A percentile compares a stretch with the other conserved stretches of the same genome.
These are phyloP conservation scores for Pangasius macronema DNA, from an alignment of 2,797 vertebrate genomes.

Conservation along the genomic window DNA sequence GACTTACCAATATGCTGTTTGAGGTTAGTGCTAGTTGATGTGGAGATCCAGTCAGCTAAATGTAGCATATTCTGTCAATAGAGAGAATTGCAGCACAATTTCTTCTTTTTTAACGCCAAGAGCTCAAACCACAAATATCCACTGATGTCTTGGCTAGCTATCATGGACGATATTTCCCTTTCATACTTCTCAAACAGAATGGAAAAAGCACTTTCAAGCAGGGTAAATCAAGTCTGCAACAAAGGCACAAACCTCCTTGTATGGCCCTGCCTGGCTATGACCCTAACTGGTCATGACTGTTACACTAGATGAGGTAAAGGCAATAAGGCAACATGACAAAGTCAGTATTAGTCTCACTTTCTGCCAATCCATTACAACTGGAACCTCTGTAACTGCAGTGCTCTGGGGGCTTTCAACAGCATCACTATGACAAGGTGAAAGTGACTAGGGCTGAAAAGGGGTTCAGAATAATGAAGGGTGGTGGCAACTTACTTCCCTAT, in stretches of 20 bases:
- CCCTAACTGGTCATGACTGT: conserved; percentile 42
- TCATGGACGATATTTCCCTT: conserved; percentile 27
- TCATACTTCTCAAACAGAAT: conserved; percentile 32
- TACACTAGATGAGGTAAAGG: conserved; percentile 50
- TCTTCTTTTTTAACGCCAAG: conserved; percentile 4
- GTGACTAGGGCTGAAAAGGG: conserved; percentile 41
- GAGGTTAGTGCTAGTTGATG: conserved; percentile 32
- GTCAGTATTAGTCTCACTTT: conserved; percentile 35
- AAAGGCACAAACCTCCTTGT: conserved; percentile 20
- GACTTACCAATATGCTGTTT: conserved; percentile 44
- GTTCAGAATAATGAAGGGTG: conserved; percentile 17
- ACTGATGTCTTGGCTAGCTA: not conserved
- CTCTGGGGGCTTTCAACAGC: conserved; percentile 38
- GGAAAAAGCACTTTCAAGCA: conserved; percentile 33
- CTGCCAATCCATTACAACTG: conserved; percentile 42
- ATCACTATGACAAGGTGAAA: conserved; percentile 50
- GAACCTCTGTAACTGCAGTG: conserved; percentile 24
- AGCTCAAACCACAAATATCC: conserved; percentile 31
- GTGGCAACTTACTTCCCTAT: conserved; percentile 13
- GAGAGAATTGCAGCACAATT: not conserved
- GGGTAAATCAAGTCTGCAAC: conserved; percentile 32
- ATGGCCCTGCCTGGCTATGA: conserved; percentile 17
- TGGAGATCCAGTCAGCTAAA: conserved; percentile 35
- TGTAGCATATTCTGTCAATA: conserved; percentile 4
- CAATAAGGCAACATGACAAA: conserved; percentile 44